Evolutionary conservation across 2,888 invertebrate species (phyloP), one percentile per base, ranked within the genome.

Genomic region (Phengaris alcon): DNA sequence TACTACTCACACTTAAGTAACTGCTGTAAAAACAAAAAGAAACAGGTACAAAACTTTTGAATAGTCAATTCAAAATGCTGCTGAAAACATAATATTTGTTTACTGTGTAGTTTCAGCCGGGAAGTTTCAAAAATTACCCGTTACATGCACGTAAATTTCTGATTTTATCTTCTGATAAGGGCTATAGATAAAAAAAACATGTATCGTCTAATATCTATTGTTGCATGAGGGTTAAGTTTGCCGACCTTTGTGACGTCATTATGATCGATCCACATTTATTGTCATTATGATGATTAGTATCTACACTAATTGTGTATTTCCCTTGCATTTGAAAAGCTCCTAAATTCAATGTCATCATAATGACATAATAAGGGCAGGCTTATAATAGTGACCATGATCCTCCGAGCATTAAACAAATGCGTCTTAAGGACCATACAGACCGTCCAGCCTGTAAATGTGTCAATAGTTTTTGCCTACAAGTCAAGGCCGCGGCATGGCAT

Each of bases 221-320:
- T 35, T 12, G 64, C 12, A 35, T 0, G 6, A 64, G 64, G 64
- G 64, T 64, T 12, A 64, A 64, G 35, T 64, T 64, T 64, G 7
- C 35, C 13, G 64, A 64, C 64, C 64, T 64, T 12, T 35, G 64
- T 64, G 64, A 64, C 64, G 64, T 64, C 64, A 64, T 35, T 12
- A 12, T 35, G 10, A 52, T 64, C 35, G 35, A 44, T 64, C 44
- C 10, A 64, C 35, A 64, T 35, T 35, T 35, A 35, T 35, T 35
- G 35, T 35, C 35, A 35, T 35, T 35, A 35, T 2, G 64, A 35
- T 64, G 22, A 35, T 22, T 22, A 22, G 22, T 22, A 22, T 64
- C 35, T 44, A 64, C 44, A 64, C 22, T 22, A 22, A 6, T 64
- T 44, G 6, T 64, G 64, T 12, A 64, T 64, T 64, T 44, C 35